Evolutionary conservation across 2,888 invertebrate species (phyloP).

Genomic region (Andrena praecox): DNA sequence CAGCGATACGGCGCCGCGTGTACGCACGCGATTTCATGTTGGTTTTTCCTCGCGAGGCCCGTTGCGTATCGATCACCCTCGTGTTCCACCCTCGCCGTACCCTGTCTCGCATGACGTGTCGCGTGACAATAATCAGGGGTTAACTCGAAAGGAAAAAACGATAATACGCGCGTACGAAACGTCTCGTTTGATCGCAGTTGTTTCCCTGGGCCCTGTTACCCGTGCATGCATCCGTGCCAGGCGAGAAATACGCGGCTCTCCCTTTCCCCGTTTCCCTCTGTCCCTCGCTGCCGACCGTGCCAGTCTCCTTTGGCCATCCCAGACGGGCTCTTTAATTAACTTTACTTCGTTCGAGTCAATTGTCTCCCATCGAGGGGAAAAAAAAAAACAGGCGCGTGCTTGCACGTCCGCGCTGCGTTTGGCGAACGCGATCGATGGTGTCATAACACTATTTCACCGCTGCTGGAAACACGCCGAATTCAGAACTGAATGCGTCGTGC

Average conservation of each 20-base stretch:
- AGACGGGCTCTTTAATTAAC: slow-evolving; percentile 73
- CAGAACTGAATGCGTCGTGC: no score
- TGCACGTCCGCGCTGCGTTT: slow-evolving; percentile 41
- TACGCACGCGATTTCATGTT: slow-evolving; percentile 63
- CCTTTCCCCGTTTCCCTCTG: not conserved
- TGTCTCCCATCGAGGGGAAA: slow-evolving; percentile 49
- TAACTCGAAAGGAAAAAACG: slow-evolving; percentile 55
- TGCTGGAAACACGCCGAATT: not conserved
- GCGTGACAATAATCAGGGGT: slow-evolving; percentile 73
- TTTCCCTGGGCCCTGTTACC: slow-evolving; percentile 17
- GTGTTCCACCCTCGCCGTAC: slow-evolving; percentile 16
- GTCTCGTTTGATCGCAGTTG: slow-evolving; percentile 45
- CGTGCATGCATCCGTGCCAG: slow-evolving; percentile 26
- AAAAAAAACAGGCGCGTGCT: slow-evolving; percentile 41
- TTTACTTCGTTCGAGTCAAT: slow-evolving; percentile 68
- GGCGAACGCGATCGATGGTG: slow-evolving; percentile 27
- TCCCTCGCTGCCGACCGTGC: not conserved
- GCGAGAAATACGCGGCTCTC: slow-evolving; percentile 44
- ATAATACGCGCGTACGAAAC: slow-evolving; percentile 49
- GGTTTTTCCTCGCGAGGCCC: slow-evolving; percentile 52
- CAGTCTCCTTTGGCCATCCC: slow-evolving; percentile 39
- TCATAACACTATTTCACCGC: slow-evolving; percentile 56
- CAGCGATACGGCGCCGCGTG: slow-evolving; percentile 38
- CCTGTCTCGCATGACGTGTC: slow-evolving; percentile 67
- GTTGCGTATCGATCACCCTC: slow-evolving; percentile 65